Conservation (phyloP, 1,140 invertebrate species). For the honey bee (Apis mellifera) region DNA sequence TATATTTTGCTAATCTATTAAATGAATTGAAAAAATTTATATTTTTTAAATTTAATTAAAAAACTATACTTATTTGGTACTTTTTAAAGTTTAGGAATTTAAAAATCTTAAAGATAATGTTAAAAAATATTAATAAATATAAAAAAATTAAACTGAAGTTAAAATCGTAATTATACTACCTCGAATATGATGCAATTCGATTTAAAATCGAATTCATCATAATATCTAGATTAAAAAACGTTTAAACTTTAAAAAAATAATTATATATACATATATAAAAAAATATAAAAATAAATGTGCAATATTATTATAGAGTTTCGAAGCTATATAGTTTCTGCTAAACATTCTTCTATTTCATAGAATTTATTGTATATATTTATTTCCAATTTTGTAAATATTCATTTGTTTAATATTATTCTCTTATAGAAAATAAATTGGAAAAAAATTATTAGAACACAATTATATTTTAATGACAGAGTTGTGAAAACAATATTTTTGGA, state of each 20-base stretch:
- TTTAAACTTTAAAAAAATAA: background rate
- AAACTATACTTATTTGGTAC: background rate
- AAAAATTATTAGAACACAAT: background rate
- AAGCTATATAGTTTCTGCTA: slow-evolving; percentile 19
- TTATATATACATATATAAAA: background rate
- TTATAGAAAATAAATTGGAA: background rate
- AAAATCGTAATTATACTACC: slow-evolving; percentile 43
- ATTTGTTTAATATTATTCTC: background rate
- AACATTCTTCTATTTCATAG: background rate
- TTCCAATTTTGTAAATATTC: background rate
- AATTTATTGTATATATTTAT: background rate
- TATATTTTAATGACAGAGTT: background rate
- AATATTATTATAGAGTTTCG: background rate
- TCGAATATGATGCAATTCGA: slow-evolving; percentile 28
- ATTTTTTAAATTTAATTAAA: background rate
- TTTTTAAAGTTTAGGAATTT: background rate
- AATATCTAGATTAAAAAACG: slow-evolving; percentile 22
- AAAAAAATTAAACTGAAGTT: background rate
- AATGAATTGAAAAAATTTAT: background rate
- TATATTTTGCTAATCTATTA: background rate
- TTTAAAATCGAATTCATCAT: slow-evolving; percentile 20
- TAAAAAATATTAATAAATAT: background rate
- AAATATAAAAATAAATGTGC: slow-evolving; percentile 17
- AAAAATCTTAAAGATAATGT: background rate
- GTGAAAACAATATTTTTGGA: slow-evolving; percentile 32